phyloP scores from a whole-genome alignment of 2,797 vertebrate genomes.

The Rhabdomys pumilio region DNA sequence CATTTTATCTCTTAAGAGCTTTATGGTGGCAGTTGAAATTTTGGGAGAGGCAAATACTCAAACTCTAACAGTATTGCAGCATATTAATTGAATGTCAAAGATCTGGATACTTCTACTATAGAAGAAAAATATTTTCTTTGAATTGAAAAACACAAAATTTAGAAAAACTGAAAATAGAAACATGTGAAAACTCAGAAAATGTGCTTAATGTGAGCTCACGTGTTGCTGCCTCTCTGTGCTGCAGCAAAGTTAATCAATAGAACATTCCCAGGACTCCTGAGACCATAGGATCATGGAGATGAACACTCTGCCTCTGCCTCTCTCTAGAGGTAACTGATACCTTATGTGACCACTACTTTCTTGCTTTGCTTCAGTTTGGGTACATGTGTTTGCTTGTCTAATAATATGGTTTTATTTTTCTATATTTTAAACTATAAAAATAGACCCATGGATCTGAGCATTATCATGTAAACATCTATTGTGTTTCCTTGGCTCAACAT shows the following conservation, averaged over 20 bases:
- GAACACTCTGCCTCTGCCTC: not conserved
- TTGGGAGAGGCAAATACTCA: not conserved
- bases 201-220: not conserved
- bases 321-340: not conserved
- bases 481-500: not conserved
- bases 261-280: not conserved
- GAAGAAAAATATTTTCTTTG: constrained; percentile 22
- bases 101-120: not conserved
- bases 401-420: constrained; percentile 38
- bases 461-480: not conserved
- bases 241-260: not conserved
- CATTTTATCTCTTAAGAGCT: not conserved
- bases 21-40: not conserved
- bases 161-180: not conserved
- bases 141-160: not conserved
- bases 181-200: not conserved
- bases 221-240: not conserved
- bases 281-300: not conserved
- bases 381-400: constrained; percentile 12
- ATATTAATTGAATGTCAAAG: not conserved
- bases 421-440: constrained; percentile 36
- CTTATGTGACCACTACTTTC: not conserved
- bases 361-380: constrained; percentile 34
- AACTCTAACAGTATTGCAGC: not conserved
- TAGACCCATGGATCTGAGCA: not conserved